Percentiles rank a stretch among this genome's conserved stretches.
These are phyloP conservation scores for Hirtodrosophila histrioides DNA, from an alignment of 2,888 invertebrate species.

Conservation along the genomic window DNA sequence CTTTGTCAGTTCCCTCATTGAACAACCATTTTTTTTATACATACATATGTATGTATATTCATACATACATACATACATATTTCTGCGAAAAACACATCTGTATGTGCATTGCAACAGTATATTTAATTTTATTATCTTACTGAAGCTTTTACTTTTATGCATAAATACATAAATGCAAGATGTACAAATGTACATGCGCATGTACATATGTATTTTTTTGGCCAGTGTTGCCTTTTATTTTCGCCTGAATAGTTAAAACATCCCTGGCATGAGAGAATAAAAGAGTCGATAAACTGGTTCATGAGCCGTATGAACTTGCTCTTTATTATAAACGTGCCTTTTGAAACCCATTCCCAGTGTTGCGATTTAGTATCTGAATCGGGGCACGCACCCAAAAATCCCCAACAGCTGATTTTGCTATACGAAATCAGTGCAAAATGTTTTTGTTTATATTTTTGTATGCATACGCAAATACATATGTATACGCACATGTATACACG, in stretches of 20 bases:
- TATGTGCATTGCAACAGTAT: conserved; percentile 3
- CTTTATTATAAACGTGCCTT: conserved; percentile 45
- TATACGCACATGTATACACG: conserved; percentile 1
- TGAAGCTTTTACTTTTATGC: too few relatives aligned
- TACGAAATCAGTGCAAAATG: conserved; percentile 25
- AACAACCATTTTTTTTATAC: conserved; percentile 40
- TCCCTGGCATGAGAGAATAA: conserved; percentile 44
- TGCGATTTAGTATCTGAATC: conserved; percentile 11
- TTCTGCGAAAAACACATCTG: too few relatives aligned
- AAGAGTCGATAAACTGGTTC: conserved; percentile 58
- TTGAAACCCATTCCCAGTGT: conserved; percentile 25
- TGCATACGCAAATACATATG: conserved; percentile 31
- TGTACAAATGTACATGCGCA: not conserved
- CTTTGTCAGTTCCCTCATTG: conserved; percentile 45
- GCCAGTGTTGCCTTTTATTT: conserved; percentile 41
- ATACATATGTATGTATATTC: conserved; percentile 9
- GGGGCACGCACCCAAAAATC: conserved; percentile 13
- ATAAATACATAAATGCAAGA: not conserved
- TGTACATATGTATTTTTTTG: conserved; percentile 12
- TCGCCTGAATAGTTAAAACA: conserved; percentile 40
- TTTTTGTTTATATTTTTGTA: conserved; percentile 41
- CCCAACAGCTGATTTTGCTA: conserved; percentile 38
- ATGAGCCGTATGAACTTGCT: conserved; percentile 52
- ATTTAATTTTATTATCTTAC: not conserved
- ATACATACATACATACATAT: conserved; percentile 4